A percentile compares a stretch with the other conserved stretches of the same genome.
Evolutionary conservation across 2,113 vertebrate genomes (phyloP).

Genomic region (Galbula dea): DNA sequence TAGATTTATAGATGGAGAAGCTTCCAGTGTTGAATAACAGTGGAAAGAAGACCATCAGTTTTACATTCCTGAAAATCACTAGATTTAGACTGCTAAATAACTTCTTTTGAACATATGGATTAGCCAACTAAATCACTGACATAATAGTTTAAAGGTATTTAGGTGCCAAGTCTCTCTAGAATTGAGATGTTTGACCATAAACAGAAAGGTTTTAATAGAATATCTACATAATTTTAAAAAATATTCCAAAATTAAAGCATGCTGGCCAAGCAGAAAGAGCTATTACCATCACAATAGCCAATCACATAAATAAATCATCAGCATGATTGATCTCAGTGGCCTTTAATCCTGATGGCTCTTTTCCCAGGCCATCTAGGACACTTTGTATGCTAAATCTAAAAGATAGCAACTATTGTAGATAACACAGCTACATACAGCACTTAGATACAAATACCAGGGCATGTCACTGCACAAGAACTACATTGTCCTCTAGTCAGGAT

Average conservation of each 20-base stretch:
- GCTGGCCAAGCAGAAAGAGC: not conserved
- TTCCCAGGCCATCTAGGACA: constrained; percentile 8
- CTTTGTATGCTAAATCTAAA: not conserved
- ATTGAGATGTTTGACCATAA: not conserved
- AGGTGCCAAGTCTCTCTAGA: not conserved
- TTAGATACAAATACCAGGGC: not conserved
- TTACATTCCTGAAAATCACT: not conserved
- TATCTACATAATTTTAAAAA: not conserved
- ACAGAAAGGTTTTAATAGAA: not conserved
- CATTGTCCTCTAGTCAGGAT: not conserved
- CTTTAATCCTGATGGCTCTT: constrained; percentile 29
- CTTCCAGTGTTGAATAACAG: not conserved
- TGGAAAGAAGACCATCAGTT: not conserved
- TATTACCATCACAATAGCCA: not conserved
- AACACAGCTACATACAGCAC: not conserved
- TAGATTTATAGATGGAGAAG: not conserved
- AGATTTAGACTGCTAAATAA: not conserved
- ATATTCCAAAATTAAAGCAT: not conserved
- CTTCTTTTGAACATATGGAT: not conserved
- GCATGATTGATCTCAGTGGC: not conserved
- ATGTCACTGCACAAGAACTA: not conserved
- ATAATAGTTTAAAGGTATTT: not conserved
- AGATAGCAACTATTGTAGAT: constrained; percentile 6
- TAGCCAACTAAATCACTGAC: not conserved
- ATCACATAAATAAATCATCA: constrained; percentile 12